Base-by-base conservation (phyloP, 2,888 invertebrate species). In the Lydus trimaculatus region DNA sequence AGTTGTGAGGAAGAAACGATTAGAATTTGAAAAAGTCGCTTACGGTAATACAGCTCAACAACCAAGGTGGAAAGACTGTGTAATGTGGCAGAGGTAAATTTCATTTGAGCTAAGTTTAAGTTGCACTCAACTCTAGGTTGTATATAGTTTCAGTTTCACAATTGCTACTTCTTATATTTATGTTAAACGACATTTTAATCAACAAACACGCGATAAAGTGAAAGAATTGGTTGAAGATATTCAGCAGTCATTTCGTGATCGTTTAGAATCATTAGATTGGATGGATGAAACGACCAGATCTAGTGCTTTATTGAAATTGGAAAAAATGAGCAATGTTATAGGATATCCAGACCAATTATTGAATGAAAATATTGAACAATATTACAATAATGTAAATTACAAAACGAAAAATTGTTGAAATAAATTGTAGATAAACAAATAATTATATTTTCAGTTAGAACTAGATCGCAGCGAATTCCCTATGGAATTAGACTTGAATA, bases 161-260 rank as follows among this genome's bases (percentile, higher is more conserved):
- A 28, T 56, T 7, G 56, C 56, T 15, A 3, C 25, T 1, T 56
- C 56, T 25, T 56, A 28, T 28, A 7, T 56, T 6, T 56, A 56
- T 36, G 71, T 70, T 3, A 64, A 70, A 61, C 67, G 61, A 52
- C 72, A 75, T 56, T 33, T 70, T 7, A 43, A 71, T 15, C 72
- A 73, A 48, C 66, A 72, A 20, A 66, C 71, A 13, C 61, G 65
- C 17, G 58, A 68, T 8, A 56, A 67, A 20, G 69, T 77, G 9
- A 67, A 65, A 48, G 69, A 72, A 58, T 76, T 78, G 64, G 71
- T 78, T n/a, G 66, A 71, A 5, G 70, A 72, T 59, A 69, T 79
- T 39, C 66, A 71, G 63, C 61, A 58, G 0, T 69, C 73, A n/a
- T 66, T 76, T 23, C 61, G 61, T 13, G 58, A 72, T 6, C 70